Evolutionary conservation across 2,888 invertebrate species (phyloP), one percentile per base, ranked within the genome.

Genomic region (Scelioninae gen. 2): DNA sequence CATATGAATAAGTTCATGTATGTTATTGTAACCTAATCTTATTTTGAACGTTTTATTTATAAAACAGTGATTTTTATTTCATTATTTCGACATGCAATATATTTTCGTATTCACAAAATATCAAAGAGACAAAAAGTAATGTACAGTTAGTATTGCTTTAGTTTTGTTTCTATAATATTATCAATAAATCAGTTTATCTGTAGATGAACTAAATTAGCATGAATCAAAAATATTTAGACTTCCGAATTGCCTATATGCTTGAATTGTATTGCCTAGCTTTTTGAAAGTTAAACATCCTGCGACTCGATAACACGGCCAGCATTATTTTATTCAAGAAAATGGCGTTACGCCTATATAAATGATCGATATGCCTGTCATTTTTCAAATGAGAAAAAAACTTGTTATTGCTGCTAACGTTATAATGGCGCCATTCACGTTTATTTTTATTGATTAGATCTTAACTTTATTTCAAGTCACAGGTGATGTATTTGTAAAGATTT

Each of bases 241-340:
- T n/a, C n/a, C n/a, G n/a, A n/a, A n/a, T n/a, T n/a, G n/a, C n/a
- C n/a, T n/a, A n/a, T n/a, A n/a, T n/a, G 52, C 11, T 53, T 50
- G 19, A 65, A 60, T 55, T 55, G 61, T 50, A 46, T 52, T 55
- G 57, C 60, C 55, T 61, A 37, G 28, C 28, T 41, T 46, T 33
- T 65, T 35, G 45, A 57, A 73, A 63, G 63, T 57, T 31, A 68
- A 73, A 68, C 58, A 63, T 57, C 61, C 61, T 43, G 63, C 13
- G 63, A 18, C 46, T 71, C 50, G 55, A 53, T 72, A 65, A 69
- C 58, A 28, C 39, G 71, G 64, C 58, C 41, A 53, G 57, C 53
- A 41, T 18, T 6, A 57, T 69, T 76, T 73, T 69, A 69, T 69
- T 50, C 67, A 43, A 69, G 52, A 72, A 73, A 69, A 73, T 60